Base-by-base conservation (phyloP, 2,888 invertebrate species). In the Camponotus fellah region DNA sequence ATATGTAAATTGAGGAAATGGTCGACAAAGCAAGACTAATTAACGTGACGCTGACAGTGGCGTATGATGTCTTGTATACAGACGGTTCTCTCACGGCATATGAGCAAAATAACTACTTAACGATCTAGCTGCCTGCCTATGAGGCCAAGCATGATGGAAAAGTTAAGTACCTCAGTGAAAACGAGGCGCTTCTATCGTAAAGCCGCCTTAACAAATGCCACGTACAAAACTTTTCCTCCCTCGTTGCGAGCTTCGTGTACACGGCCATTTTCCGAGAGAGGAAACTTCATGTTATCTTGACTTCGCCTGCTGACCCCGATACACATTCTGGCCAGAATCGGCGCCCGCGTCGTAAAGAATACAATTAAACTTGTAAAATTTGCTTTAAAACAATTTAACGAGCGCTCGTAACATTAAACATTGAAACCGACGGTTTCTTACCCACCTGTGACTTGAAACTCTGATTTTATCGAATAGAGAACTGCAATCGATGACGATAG, bases 211-310 rank as follows among this genome's bases (percentile, higher is more conserved):
- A 85, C 85, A 85, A 83, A 83, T 85, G 74, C 69, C 82, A 72
- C 71, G 76, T 77, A 83, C 69, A 62, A 83, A 85, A 76, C 81
- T 85, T 85, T 85, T 72, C 71, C 71, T 69, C 21, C 40, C 37
- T 40, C 34, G 69, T 56, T 74, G 32, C 60, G 17, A 69, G 60
- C 60, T 37, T 71, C 60, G 79, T 72, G 69, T 62, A 60, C 60
- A 77, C 72, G 77, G 83, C 66, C 60, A 83, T 83, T 83, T 77
- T 66, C 68, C 49, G 34, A 53, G 58, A 32, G 58, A 40, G 49
- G 53, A 72, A 85, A 76, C 76, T 83, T 85, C 82, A 69, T 56
- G 83, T 80, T 83, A 83, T 83, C 71, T 83, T 83, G 83, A 83
- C 71, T 83, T 71, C 56, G 64, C 77, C 26, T 46, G 58, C 53